phyloP scores from a whole-genome alignment of 2,113 vertebrate genomes.

The Prunella himalayana region DNA sequence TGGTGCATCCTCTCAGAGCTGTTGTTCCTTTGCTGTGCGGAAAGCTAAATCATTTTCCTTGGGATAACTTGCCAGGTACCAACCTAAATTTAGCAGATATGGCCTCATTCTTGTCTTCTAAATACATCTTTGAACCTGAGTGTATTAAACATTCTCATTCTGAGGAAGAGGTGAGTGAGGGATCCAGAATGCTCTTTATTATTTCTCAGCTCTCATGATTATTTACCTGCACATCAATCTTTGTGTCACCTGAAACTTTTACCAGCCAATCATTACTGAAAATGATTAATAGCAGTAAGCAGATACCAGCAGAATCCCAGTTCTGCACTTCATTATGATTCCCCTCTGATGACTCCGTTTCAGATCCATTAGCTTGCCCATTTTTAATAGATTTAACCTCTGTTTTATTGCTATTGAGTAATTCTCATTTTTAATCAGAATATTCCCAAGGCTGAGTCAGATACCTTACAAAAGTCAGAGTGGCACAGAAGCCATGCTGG shows the following conservation, averaged over 20 bases:
- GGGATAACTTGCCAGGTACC: not conserved
- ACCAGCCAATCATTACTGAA: constrained; percentile 28
- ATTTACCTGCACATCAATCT: constrained; percentile 52
- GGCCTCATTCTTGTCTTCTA: not conserved
- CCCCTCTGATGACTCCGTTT: constrained; percentile 5
- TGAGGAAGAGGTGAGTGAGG: not conserved
- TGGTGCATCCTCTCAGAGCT: not conserved
- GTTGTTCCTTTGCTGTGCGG: not conserved
- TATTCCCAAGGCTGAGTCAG: not conserved
- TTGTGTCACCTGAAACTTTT: constrained; percentile 10
- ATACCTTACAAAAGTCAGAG: not conserved
- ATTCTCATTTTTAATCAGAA: constrained; percentile 23
- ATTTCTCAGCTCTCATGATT: constrained; percentile 14
- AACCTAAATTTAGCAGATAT: not conserved
- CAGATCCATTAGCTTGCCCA: constrained; percentile 33
- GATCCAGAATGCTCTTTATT: not conserved
- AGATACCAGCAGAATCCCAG: constrained; percentile 25
- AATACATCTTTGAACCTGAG: not conserved
- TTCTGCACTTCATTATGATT: constrained; percentile 46
- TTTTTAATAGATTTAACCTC: constrained; percentile 54
- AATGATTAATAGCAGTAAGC: constrained; percentile 42
- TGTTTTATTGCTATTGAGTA: constrained; percentile 38
- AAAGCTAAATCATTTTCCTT: not conserved
- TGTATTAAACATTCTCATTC: not conserved
- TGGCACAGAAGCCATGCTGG: not conserved